phyloP scores from a whole-genome alignment of 2,797 vertebrate genomes.

The Pantherophis alleghaniensis region DNA sequence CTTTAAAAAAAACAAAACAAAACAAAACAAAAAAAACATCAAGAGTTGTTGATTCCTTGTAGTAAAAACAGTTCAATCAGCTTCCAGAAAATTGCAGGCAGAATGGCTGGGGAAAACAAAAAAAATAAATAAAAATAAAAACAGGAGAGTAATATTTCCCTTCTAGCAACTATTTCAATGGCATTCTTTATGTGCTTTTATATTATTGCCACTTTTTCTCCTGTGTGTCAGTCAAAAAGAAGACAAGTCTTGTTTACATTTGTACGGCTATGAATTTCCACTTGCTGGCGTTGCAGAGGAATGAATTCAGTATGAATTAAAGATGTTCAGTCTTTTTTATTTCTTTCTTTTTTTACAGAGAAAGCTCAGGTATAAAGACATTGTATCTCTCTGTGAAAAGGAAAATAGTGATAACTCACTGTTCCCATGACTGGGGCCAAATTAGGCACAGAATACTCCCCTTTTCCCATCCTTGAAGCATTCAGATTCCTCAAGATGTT shows the following conservation, averaged over 20 bases:
- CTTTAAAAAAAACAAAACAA: background rate
- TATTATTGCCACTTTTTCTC: background rate
- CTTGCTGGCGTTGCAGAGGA: background rate
- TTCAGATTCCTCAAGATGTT: background rate
- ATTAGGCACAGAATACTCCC: background rate
- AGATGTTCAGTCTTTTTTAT: background rate
- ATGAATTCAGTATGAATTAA: background rate
- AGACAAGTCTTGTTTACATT: rapidly evolving
- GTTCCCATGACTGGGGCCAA: background rate
- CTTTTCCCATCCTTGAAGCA: background rate
- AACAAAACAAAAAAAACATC: background rate
- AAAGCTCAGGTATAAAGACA: background rate
- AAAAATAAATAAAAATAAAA: too few species aligned
- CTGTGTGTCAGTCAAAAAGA: background rate
- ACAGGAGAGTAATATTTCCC: too few species aligned
- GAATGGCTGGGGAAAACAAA: too few species aligned
- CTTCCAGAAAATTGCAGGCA: background rate
- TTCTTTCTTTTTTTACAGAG: rapidly evolving
- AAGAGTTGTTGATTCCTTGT: background rate
- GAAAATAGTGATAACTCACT: background rate
- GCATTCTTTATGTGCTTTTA: background rate
- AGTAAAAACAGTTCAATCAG: background rate
- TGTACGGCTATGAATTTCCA: background rate
- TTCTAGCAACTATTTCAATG: background rate
- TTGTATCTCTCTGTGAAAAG: background rate